Base-by-base conservation (phyloP, 2,888 invertebrate species). In the Hetaerina titia region DNA sequence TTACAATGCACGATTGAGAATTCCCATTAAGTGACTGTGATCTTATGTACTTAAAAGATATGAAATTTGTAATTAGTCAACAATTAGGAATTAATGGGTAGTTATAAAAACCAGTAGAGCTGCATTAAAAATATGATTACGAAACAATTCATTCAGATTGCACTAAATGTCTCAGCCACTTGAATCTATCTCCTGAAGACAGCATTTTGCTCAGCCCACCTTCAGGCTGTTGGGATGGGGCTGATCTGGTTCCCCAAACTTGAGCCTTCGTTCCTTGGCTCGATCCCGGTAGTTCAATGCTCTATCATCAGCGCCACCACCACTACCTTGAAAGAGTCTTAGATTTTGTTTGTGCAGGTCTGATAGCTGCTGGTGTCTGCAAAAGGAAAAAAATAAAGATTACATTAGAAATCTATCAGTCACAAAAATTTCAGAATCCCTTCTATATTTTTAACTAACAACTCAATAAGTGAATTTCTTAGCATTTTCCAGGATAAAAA, bases 321-420 rank as follows among this genome's bases (percentile, higher is more conserved):
- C 87, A 31, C 57, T 58, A 69, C 92, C 92, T 69, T 92, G 92
- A 74, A 69, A 92, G 13, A 92, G 69, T 69, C 92, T 13, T 90
- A 99, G 97, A 96, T 99, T 99, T 96, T 99, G 98, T 96, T 99
- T 99, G 96, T 99, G 99, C 95, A 99, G 97, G 95, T 99, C 98
- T 0, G 99, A 99, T 96, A 99, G 97, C 96, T 99, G 98, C 95
- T 98, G 98, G 97, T 99, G 99, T 96, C 99, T 97, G 95, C 56
- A 89, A 90, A 56, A 19, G 94, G 45, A 89, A 94, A 31, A 6
- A 15, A 45, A 88, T 56, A 5, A 31, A 56, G 8, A 8, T 19
- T 5, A 17, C 11, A 19, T 15, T 13, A n/a, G 57, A 89, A 89
- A 89, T 6, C 13, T 31, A 87, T 17, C 45, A 45, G 1, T 4